Evolutionary conservation across 2,888 invertebrate species (phyloP).

Genomic region (Acanthosoma haemorrhoidale): DNA sequence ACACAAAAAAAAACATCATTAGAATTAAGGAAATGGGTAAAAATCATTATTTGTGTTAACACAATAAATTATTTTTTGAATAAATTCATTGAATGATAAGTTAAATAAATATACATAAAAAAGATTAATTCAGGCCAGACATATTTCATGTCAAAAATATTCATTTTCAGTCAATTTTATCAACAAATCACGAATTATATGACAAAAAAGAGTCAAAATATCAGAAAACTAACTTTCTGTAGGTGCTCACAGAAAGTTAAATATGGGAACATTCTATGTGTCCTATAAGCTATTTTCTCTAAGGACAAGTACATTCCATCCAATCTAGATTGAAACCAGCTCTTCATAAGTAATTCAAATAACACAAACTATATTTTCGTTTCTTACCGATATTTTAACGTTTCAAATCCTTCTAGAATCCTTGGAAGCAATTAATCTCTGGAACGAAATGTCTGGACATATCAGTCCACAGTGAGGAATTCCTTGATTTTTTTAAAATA

Average conservation of each 20-base stretch:
- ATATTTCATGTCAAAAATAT: background rate
- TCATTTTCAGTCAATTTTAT: background rate
- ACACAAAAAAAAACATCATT: background rate
- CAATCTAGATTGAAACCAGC: background rate
- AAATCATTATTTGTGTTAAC: too few relatives aligned
- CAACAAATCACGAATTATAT: background rate
- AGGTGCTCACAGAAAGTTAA: background rate
- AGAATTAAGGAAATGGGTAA: background rate
- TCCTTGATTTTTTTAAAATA: background rate
- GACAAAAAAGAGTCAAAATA: background rate
- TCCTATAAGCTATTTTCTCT: slow-evolving; percentile 24
- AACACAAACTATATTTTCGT: background rate
- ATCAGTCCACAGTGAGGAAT: slow-evolving; percentile 28
- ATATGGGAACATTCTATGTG: slow-evolving; percentile 26
- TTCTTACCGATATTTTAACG: slow-evolving; percentile 1
- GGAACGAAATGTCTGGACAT: slow-evolving; percentile 33
- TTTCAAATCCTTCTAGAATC: background rate
- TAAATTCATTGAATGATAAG: too few relatives aligned
- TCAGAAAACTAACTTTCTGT: background rate
- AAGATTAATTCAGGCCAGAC: too few relatives aligned
- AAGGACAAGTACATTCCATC: slow-evolving; percentile 25
- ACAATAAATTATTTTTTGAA: too few relatives aligned
- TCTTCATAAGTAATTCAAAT: background rate
- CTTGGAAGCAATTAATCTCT: slow-evolving; percentile 26
- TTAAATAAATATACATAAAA: too few relatives aligned